Evolutionary conservation across 2,797 vertebrate species (phyloP).

Genomic region (Brotula barbata): DNA sequence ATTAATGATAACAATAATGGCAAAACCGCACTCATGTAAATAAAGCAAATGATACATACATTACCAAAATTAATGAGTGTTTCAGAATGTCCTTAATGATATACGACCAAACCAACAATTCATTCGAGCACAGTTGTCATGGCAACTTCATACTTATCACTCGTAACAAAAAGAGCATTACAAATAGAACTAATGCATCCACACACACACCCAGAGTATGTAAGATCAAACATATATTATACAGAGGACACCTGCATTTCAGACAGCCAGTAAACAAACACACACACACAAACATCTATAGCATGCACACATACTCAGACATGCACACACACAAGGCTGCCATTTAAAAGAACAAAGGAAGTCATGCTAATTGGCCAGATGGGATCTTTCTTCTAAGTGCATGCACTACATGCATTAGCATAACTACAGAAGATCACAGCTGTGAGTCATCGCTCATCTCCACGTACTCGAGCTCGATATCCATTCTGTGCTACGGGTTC

Average conservation of each 20-base stretch:
- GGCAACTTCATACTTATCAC: conserved; percentile 1
- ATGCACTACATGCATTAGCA: conserved; percentile 73
- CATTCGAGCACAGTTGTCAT: conserved; percentile 5
- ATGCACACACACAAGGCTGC: conserved; percentile 24
- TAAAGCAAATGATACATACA: no score
- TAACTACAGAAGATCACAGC: conserved; percentile 70
- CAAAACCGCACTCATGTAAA: no score
- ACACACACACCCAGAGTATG: conserved; percentile 8
- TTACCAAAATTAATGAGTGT: no score
- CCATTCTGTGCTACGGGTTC: conserved; percentile 32
- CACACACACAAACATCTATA: conserved; percentile 9
- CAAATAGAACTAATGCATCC: no score
- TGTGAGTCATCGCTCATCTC: conserved; percentile 62
- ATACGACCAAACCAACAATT: background rate
- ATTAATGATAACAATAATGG: no score
- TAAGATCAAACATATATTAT: conserved; percentile 25
- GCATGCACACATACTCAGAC: conserved; percentile 25
- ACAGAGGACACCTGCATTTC: conserved; percentile 50
- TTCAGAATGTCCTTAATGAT: background rate
- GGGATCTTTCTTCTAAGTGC: conserved; percentile 68
- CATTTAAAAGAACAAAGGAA: conserved; percentile 68
- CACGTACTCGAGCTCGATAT: conserved; percentile 20
- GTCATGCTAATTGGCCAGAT: conserved; percentile 68
- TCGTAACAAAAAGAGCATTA: no score
- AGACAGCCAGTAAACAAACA: conserved; percentile 26